These are phyloP conservation scores for Chloroceryle amazona DNA, from an alignment of 2,797 vertebrate genomes.

Conservation along the genomic window DNA sequence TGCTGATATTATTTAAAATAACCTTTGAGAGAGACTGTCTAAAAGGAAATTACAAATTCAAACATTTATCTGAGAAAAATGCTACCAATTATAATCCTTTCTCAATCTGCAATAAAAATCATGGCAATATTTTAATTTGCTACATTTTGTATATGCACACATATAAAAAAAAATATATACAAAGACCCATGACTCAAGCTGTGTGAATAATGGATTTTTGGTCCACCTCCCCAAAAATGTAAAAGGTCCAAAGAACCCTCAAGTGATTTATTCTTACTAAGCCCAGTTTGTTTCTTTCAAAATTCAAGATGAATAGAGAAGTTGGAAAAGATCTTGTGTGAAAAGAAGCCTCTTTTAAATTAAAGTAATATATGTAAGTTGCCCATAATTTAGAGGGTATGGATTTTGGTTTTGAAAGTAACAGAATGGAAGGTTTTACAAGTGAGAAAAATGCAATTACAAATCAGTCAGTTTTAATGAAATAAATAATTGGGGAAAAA, in stretches of 20 bases:
- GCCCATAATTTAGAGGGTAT: background rate
- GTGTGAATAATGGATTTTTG: conserved; percentile 43
- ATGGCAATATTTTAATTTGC: conserved; percentile 39
- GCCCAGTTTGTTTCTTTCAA: background rate
- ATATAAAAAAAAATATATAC: background rate
- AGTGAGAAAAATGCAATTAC: background rate
- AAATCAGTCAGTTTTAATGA: background rate
- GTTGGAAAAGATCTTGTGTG: background rate
- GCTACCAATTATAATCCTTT: background rate
- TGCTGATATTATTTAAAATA: background rate
- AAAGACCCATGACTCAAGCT: background rate
- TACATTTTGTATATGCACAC: background rate
- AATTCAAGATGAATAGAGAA: background rate
- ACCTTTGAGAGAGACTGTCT: background rate
- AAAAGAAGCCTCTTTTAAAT: background rate
- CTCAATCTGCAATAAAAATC: conserved; percentile 9
- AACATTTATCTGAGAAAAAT: conserved; percentile 1
- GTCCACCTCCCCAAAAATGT: background rate
- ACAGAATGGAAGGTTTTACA: background rate
- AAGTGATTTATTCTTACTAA: conserved; percentile 12
- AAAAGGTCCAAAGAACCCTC: background rate
- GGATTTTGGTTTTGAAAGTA: background rate
- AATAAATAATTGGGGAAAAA: background rate
- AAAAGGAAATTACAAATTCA: background rate
- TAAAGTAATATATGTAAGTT: background rate